A percentile compares a stretch with the other conserved stretches of the same genome.
Evolutionary conservation across 2,797 vertebrate species (phyloP).

Genomic region (Heliangelus exortis): DNA sequence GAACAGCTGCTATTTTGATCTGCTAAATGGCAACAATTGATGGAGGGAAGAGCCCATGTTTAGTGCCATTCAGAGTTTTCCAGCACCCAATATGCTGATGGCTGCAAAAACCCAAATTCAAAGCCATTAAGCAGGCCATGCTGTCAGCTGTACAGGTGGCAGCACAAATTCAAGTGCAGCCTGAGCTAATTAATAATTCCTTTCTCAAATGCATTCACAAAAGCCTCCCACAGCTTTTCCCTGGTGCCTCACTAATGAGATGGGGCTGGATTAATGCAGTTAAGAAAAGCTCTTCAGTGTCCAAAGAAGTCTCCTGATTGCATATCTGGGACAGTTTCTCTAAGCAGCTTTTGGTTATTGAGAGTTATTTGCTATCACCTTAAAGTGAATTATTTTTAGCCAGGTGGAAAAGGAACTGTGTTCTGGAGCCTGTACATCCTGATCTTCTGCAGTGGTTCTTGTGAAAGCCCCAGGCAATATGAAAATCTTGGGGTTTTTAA

Average conservation of each 20-base stretch:
- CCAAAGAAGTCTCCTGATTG: not conserved
- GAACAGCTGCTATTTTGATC: not conserved
- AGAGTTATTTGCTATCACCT: not conserved
- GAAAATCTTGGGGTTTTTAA: not conserved
- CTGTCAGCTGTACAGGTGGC: not conserved
- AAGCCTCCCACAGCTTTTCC: not conserved
- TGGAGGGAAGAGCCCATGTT: not conserved
- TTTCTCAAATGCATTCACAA: not conserved
- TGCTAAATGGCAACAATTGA: not conserved
- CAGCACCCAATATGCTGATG: not conserved
- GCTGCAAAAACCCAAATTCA: not conserved
- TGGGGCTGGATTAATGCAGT: not conserved
- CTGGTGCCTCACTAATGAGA: not conserved
- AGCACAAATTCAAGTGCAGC: not conserved
- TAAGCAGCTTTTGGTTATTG: not conserved
- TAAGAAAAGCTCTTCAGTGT: not conserved
- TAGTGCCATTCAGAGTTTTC: not conserved
- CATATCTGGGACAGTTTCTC: not conserved
- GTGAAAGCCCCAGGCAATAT: not conserved
- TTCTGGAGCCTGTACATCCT: not conserved
- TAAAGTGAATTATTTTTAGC: not conserved
- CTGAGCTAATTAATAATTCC: not conserved
- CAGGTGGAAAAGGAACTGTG: not conserved
- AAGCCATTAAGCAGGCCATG: not conserved
- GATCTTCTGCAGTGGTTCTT: not conserved